Base-by-base conservation (phyloP, 2,797 vertebrate genomes). In the Acanthopagrus latus region DNA sequence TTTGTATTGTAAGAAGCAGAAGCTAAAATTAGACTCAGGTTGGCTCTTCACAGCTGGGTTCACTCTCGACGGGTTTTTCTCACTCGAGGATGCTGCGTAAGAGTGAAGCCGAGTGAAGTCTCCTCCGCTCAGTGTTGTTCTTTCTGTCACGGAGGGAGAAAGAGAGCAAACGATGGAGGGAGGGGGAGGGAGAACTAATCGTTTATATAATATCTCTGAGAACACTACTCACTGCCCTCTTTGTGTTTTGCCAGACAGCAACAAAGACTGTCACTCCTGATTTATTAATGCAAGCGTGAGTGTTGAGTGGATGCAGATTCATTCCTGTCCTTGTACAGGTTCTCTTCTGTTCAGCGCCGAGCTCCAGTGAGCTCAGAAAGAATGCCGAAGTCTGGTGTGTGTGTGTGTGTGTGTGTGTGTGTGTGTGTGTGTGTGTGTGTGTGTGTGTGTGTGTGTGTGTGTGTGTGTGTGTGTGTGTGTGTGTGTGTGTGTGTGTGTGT, bases 161-260 rank as follows among this genome's bases (percentile, higher is more conserved):
- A 43, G n/a, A 14, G 63, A 55, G 58, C 38, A 41, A 69, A 23
- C 29, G 62, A 48, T 23, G 43, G 25, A 33, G 50, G 51, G 46
- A 52, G 57, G 20, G 71, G 63, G 27, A 27, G 27, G 29, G 21
- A 27, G 48, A 50, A 56, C 23, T 1, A 20, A 29, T 46, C 9
- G 29, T 79, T 89, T 91, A 88, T 83, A 64, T 86, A 86, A 91
- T 81, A 74, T 82, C 77, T 69, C 8, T 7, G 71, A 74, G 72
- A 81, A 74, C 76, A 57, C 69, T n/a, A 3, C 77, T 86, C 76
- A 58, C 59, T 84, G 84, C 52, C 25, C 74, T 78, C 86, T 86
- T 88, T 90, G 88, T 87, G 55, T 76, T 73, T 38, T 21, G 47
- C 67, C 76, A 51, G 21, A 47, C 64, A 33, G 54, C 65, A 78